A percentile compares a stretch with the other conserved stretches of the same genome.
These are phyloP conservation scores for Spongilla lacustris DNA, from an alignment of 37 sponge, comb jelly and placozoan species.

Conservation along the genomic window DNA sequence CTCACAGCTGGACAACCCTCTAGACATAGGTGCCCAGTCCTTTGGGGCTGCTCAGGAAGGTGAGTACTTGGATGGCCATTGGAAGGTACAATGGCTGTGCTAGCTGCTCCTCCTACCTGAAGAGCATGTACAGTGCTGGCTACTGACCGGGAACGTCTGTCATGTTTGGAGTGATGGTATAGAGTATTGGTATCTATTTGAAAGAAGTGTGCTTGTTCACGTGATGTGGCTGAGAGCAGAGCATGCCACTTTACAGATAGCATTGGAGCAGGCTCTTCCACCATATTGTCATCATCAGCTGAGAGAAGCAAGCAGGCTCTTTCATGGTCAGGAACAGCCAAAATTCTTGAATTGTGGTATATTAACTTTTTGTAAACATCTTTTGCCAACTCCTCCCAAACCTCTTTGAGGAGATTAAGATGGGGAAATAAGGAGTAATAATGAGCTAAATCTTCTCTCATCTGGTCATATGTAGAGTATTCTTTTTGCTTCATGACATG, in stretches of 20 bases:
- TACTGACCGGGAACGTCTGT: not conserved
- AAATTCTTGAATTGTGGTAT: conserved; percentile 13
- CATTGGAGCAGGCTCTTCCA: not conserved
- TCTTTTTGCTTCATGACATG: not conserved
- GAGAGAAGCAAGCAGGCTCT: not conserved
- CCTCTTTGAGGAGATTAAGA: not conserved
- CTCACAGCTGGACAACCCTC: not conserved
- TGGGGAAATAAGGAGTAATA: conserved; percentile 60
- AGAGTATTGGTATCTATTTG: not conserved
- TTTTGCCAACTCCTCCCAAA: conserved; percentile 3
- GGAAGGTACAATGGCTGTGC: not conserved
- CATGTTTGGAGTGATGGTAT: not conserved
- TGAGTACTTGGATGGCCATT: not conserved
- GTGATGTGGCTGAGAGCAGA: not conserved
- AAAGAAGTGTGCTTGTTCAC: conserved; percentile 5
- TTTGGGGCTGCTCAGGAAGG: not conserved
- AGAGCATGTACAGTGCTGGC: not conserved
- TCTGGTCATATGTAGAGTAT: not conserved
- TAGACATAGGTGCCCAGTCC: not conserved
- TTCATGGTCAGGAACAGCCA: not conserved
- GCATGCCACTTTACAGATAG: conserved; percentile 14
- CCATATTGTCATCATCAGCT: not conserved
- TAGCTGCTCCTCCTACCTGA: not conserved
- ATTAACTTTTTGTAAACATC: conserved; percentile 12
- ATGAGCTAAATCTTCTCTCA: not conserved